Base-by-base conservation (phyloP, 2,888 invertebrate genomes). In the Noctua janthina region DNA sequence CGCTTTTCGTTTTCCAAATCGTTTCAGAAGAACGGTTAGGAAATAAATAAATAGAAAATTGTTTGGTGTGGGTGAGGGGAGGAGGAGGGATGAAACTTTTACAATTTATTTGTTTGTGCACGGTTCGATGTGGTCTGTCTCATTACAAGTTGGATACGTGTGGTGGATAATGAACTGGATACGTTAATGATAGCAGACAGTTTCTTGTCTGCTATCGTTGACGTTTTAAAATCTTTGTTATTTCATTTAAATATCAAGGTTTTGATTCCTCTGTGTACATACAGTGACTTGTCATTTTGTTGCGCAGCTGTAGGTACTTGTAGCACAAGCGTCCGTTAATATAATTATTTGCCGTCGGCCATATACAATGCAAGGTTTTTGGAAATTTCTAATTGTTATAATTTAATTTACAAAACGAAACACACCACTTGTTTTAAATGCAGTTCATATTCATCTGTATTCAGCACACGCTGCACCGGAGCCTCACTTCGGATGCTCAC, bases 401-500 rank as follows among this genome's bases (percentile, higher is more conserved):
- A n/a, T 56, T 11, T 59, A n/a, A 1, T n/a, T n/a, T n/a, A n/a
- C 13, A 59, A 4, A 56, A 56, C 11, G 23, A 23, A n/a, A 15
- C 3, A 67, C 13, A 43, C 7, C 7, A 43, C n/a, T 43, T 43
- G 8, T 3, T 43, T n/a, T 7, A 46, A 54, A 76, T 35, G 35
- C 20, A 43, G 73, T 54, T 3, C 20, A 43, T 59, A 43, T 66
- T 64, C 6, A 49, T 66, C 56, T 59, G 66, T 81, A 39, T 46
- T 2, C 39, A 23, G 56, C 67, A 67, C 69, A n/a, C 35, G 29
- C 56, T 51, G 56, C 70, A 29, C 13, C n/a, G 68, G 51, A 76
- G 71, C 49, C 35, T 69, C 69, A 56, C 78, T 79, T 77, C 86
- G 79, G 82, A 85, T 85, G 84, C 66, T 76, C 83, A 77, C 76